A percentile compares a stretch with the other conserved stretches of the same genome.
Conservation (phyloP, 2,797 vertebrate genomes). For the Gambelia wislizenii region DNA sequence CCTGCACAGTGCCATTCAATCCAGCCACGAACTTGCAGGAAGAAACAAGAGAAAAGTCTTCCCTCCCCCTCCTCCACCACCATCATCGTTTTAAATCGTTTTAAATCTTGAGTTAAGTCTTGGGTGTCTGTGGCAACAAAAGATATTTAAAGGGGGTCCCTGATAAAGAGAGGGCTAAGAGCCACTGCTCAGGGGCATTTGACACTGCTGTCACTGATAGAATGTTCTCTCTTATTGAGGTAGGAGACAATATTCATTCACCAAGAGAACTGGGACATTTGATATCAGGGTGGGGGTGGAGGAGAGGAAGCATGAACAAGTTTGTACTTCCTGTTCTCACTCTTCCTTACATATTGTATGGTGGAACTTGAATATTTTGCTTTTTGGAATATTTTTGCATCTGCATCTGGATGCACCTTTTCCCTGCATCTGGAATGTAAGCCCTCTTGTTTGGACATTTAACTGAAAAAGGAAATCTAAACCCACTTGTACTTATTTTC, state of each 20-base stretch:
- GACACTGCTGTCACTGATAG: conserved; percentile 9
- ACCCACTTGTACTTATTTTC: background rate
- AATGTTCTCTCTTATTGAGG: background rate
- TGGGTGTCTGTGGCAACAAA: too few species aligned
- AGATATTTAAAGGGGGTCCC: too few species aligned
- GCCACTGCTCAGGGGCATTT: too few species aligned
- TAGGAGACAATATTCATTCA: background rate
- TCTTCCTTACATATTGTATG: background rate
- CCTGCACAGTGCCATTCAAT: too few species aligned
- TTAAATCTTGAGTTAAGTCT: too few species aligned
- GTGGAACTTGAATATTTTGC: background rate
- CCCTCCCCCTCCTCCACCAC: too few species aligned
- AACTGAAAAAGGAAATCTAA: background rate
- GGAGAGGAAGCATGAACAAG: background rate
- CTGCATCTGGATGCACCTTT: too few species aligned
- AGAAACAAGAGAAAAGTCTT: too few species aligned
- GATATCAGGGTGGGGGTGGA: background rate
- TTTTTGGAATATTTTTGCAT: background rate
- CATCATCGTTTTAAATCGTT: too few species aligned
- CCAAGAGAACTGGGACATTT: background rate
- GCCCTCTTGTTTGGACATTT: background rate
- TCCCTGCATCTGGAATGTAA: background rate
- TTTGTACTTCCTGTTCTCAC: background rate
- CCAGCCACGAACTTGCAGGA: too few species aligned
- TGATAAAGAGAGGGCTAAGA: too few species aligned